Conservation (phyloP, 2,797 vertebrate species). For the Lepus townsendii region DNA sequence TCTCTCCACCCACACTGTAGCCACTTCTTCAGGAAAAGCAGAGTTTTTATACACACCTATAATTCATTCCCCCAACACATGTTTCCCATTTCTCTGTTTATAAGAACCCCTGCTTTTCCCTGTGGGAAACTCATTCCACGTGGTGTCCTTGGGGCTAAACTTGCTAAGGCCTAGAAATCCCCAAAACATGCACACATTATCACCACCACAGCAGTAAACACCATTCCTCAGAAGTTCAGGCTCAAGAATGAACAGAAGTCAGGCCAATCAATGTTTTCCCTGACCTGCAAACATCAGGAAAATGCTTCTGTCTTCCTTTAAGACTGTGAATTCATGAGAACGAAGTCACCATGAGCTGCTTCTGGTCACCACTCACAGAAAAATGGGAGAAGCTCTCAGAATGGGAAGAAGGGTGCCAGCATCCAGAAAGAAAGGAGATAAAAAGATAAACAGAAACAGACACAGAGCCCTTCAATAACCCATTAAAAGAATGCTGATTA, state of each 20-base stretch:
- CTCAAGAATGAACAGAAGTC: neutral
- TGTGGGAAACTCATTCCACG: neutral
- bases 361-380: constrained; percentile 19
- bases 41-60: neutral
- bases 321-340: neutral
- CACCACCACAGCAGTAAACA: neutral
- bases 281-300: neutral
- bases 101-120: neutral
- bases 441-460: neutral
- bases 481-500: constrained; percentile 28
- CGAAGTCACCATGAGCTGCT: neutral
- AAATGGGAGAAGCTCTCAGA: neutral
- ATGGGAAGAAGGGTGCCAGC: neutral
- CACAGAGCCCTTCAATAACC: neutral
- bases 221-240: neutral
- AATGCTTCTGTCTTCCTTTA: constrained; percentile 3
- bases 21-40: constrained; percentile 30
- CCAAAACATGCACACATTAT: too few relatives aligned
- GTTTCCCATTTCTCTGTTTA: neutral
- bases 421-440: neutral
- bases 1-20: neutral
- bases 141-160: neutral
- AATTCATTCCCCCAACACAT: neutral
- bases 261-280: neutral
- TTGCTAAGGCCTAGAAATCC: neutral